A percentile compares a stretch with the other conserved stretches of the same genome.
phyloP scores from a whole-genome alignment of 2,888 invertebrate genomes.

The Pristionchus exspectatus region DNA sequence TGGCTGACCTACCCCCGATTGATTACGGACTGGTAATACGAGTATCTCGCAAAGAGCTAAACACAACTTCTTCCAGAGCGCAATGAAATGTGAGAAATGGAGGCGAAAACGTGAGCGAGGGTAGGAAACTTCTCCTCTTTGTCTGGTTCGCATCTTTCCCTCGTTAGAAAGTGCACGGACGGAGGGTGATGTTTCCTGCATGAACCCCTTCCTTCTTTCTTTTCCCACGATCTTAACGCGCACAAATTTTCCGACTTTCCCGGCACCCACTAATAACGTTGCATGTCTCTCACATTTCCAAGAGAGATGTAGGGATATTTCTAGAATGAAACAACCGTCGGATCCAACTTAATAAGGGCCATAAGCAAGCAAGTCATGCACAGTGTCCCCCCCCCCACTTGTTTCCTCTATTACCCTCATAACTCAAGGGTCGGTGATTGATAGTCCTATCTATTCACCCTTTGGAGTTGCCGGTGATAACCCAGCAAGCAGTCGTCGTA shows the following conservation, averaged over 20 bases:
- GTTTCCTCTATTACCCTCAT: background rate
- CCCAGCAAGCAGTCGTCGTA: background rate
- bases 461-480: background rate
- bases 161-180: background rate
- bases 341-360: background rate
- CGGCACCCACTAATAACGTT: background rate
- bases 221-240: background rate
- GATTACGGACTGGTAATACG: background rate
- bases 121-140: background rate
- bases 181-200: background rate
- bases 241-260: background rate
- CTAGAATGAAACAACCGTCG: background rate
- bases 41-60: background rate
- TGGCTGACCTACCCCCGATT: slow-evolving; percentile 8
- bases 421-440: background rate
- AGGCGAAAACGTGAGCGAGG: background rate
- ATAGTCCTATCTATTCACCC: background rate
- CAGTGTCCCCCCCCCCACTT: too few species aligned
- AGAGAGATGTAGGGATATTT: background rate
- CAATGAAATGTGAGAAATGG: background rate
- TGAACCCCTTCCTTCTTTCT: background rate
- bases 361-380: background rate
- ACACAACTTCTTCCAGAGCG: background rate
- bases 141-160: background rate
- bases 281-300: background rate